Base-by-base conservation (phyloP, 2,888 invertebrate species). In the Nesidiocoris tenuis region DNA sequence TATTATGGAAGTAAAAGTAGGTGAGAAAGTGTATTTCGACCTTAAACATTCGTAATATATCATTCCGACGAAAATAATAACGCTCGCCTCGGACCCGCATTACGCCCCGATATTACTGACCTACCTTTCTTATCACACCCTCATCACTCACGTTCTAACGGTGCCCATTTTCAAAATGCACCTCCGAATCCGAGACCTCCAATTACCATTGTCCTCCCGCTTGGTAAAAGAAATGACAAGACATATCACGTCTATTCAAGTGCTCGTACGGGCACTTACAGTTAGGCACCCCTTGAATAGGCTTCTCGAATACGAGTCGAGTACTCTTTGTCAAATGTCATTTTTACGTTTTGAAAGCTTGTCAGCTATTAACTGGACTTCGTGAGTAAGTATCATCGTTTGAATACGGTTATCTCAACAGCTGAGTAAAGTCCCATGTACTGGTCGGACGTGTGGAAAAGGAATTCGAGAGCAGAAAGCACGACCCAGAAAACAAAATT, bases 41-140 rank as follows among this genome's bases (percentile, higher is more conserved):
- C n/a, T n/a, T n/a, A n/a, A n/a, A n/a, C n/a, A n/a, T n/a, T n/a
- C n/a, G n/a, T n/a, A n/a, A n/a, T n/a, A n/a, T n/a, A n/a, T n/a
- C n/a, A n/a, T n/a, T n/a, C n/a, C n/a, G n/a, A n/a, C n/a, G n/a
- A n/a, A n/a, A n/a, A n/a, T n/a, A n/a, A n/a, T n/a, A n/a, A n/a
- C n/a, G n/a, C n/a, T n/a, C n/a, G n/a, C n/a, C n/a, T n/a, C n/a
- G n/a, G n/a, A n/a, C n/a, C n/a, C n/a, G n/a, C n/a, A n/a, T n/a
- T n/a, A n/a, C n/a, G n/a, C n/a, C n/a, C n/a, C n/a, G n/a, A n/a
- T n/a, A 18, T 59, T 59, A 18, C 18, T 59, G 21, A 59, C 17
- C 61, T 18, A 59, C 21, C 21, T 18, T 59, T 59, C 61, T 59
- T 59, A 59, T 59, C 18, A 7, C 61, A 59, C 17, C 61, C 39